phyloP scores from a whole-genome alignment of 2,113 vertebrate genomes.

The Candoia aspera region DNA sequence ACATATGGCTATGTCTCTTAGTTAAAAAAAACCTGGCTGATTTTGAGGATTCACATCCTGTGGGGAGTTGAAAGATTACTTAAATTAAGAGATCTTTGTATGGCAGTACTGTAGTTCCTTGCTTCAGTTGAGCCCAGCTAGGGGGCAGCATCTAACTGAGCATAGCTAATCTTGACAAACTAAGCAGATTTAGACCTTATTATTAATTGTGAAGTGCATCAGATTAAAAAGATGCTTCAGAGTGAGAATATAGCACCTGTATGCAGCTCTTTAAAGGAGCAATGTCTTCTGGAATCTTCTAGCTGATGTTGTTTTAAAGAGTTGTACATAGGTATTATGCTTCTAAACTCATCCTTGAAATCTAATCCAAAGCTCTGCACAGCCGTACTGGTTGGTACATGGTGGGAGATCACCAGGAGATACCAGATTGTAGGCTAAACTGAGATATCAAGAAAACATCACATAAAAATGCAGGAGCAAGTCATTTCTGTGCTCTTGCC shows the following conservation, averaged over 20 bases:
- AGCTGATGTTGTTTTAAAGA: background rate
- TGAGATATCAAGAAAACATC: background rate
- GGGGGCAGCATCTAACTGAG: background rate
- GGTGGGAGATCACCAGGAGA: background rate
- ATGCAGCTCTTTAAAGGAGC: background rate
- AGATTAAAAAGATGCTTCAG: background rate
- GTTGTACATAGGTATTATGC: background rate
- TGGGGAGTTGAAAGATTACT: background rate
- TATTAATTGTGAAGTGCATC: background rate
- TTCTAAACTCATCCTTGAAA: background rate
- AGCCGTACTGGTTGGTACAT: background rate
- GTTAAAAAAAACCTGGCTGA: background rate
- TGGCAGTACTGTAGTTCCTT: background rate
- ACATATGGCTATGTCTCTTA: background rate
- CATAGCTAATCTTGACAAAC: background rate
- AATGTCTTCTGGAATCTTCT: background rate
- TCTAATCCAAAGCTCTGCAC: background rate
- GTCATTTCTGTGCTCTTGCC: background rate
- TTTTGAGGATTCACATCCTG: background rate
- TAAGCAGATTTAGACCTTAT: background rate
- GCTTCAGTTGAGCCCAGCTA: background rate
- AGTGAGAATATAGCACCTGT: background rate
- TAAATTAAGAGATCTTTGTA: background rate
- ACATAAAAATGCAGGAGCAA: background rate
- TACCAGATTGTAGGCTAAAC: background rate